Evolutionary conservation across 2,113 vertebrate genomes (phyloP).

Genomic region (Chloropsis hardwickii): DNA sequence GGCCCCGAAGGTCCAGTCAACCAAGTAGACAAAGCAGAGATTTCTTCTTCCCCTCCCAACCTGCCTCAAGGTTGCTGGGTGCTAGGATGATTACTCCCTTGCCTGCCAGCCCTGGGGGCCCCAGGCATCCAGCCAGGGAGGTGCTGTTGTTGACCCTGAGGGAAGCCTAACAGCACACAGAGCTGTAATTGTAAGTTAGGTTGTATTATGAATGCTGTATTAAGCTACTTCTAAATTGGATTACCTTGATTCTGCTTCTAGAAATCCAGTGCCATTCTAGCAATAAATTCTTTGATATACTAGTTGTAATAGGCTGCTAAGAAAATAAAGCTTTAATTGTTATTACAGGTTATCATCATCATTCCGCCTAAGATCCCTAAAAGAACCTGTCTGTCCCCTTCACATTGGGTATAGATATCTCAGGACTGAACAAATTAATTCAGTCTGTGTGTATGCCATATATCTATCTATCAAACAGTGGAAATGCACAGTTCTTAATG

Average conservation of each 20-base stretch:
- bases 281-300: background rate
- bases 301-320: background rate
- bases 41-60: background rate
- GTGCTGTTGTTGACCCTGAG: background rate
- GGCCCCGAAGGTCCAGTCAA: background rate
- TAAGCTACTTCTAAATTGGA: background rate
- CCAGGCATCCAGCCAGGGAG: accelerated
- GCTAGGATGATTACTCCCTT: background rate
- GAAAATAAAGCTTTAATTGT: background rate
- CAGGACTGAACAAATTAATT: background rate
- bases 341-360: background rate
- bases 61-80: background rate
- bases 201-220: background rate
- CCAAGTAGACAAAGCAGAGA: background rate
- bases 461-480: background rate
- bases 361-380: background rate
- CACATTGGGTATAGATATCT: background rate
- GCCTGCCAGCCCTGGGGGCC: background rate
- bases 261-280: background rate
- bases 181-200: background rate
- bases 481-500: background rate
- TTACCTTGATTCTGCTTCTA: background rate
- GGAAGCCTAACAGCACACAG: background rate
- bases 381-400: background rate
- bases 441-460: accelerated